Evolutionary conservation across 2,888 invertebrate species (phyloP), one percentile per base, ranked within the genome.

Genomic region (Neuroscelio doddi): DNA sequence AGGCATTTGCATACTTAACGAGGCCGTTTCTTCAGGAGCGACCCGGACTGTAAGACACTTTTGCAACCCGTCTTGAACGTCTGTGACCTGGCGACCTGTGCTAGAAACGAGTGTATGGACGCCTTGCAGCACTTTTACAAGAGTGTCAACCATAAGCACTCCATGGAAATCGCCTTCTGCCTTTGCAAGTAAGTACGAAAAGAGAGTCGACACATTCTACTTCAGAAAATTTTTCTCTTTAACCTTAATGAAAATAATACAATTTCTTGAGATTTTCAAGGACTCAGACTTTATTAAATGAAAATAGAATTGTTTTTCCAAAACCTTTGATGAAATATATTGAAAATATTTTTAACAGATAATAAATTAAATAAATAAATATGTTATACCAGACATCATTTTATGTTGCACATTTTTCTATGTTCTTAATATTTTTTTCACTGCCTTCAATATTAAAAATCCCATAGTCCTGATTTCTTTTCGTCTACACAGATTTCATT

Each of bases 111-210:
- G 61, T 96, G 96, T 85, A 95, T 95, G 95, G 89, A 91, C 68
- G 93, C 95, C 47, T 86, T 96, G 75, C 91, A 95, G 81, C 90
- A 90, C 53, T 95, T 96, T 86, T 96, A 95, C 86, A 89, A 93
- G 83, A 91, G 91, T 77, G 90, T 92, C 14, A 90, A 90, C 55
- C 91, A 92, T 71, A 91, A 90, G 73, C 92, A 94, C 90, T 94
- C 93, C 80, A 89, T 94, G 69, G 95, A 95, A 85, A 93, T 95
- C 75, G 96, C 95, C 73, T 95, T 95, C 86, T 96, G 96, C 84
- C 88, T 95, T 64, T 96, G 96, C 94, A 95, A 92, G 95, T 95
- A 86, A 90, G 92, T 89, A 68, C 17, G 10, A 15, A 17, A 9
- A n/a, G n/a, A 15, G 24, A 41, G 12, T 10, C 24, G 16, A 4